phyloP scores from a whole-genome alignment of 2,797 vertebrate species.

The Lacerta agilis region DNA sequence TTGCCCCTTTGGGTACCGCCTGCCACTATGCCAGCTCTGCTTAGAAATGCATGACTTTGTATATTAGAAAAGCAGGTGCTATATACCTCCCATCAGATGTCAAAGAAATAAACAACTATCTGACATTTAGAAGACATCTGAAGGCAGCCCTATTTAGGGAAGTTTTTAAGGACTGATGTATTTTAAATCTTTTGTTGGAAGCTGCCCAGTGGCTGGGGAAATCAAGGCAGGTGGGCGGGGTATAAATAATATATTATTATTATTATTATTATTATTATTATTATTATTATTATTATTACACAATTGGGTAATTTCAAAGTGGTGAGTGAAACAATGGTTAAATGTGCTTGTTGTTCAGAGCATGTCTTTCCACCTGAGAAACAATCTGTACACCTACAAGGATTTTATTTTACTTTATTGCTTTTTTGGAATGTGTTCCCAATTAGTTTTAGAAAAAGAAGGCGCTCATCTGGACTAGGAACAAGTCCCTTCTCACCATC shows the following conservation, averaged over 20 bases:
- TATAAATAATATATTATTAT: too few species aligned
- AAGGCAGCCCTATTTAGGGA: too few species aligned
- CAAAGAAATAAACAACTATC: too few species aligned
- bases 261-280: too few species aligned
- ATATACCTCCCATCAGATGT: not conserved
- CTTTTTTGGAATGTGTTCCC: constrained; percentile 65
- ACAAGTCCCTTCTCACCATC: constrained; percentile 71
- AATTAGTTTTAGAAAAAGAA: constrained; percentile 63
- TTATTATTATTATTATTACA: not conserved
- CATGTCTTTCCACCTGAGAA: constrained; percentile 51
- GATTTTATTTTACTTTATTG: not conserved
- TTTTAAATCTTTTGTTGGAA: too few species aligned
- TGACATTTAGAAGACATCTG: too few species aligned
- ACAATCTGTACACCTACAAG: constrained; percentile 56
- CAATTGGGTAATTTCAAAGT: not conserved
- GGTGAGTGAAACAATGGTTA: constrained; percentile 46
- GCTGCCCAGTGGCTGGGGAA: too few species aligned
- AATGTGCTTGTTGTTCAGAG: constrained; percentile 15
- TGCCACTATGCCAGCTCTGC: not conserved
- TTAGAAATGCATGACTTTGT: not conserved
- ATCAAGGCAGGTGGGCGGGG: not conserved
- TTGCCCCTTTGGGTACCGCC: not conserved
- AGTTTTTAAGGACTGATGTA: too few species aligned
- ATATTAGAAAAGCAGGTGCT: not conserved
- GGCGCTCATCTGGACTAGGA: constrained; percentile 68